Percentiles rank a stretch among this genome's conserved stretches.
phyloP scores from a whole-genome alignment of 2,888 invertebrate genomes.

The Pseudolycoriella hygida region DNA sequence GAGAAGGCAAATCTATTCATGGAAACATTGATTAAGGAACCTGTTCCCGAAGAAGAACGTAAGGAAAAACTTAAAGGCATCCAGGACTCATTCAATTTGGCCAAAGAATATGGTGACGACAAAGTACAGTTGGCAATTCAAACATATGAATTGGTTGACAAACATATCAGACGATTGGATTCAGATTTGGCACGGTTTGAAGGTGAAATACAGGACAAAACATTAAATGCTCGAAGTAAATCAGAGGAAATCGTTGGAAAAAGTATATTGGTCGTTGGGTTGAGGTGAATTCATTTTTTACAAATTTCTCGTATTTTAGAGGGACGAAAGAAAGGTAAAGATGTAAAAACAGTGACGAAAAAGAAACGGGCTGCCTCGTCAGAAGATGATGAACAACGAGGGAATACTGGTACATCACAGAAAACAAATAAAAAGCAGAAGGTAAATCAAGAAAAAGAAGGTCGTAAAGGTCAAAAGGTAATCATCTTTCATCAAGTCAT shows the following conservation, averaged over 20 bases:
- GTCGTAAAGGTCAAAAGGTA: slow-evolving; percentile 32
- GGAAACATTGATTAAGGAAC: slow-evolving; percentile 21
- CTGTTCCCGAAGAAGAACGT: slow-evolving; percentile 44
- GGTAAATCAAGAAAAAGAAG: slow-evolving; percentile 33
- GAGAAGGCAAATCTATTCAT: slow-evolving; percentile 36
- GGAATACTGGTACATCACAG: slow-evolving; percentile 18
- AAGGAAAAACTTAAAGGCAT: slow-evolving; percentile 72
- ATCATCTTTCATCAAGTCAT: slow-evolving; percentile 9
- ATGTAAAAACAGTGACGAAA: slow-evolving; percentile 37
- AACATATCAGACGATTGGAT: slow-evolving; percentile 89
- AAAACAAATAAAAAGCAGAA: slow-evolving; percentile 29
- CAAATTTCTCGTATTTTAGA: slow-evolving; percentile 25
- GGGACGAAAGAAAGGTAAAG: slow-evolving; percentile 51
- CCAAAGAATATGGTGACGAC: slow-evolving; percentile 91
- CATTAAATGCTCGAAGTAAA: slow-evolving; percentile 54
- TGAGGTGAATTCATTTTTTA: slow-evolving; percentile 1
- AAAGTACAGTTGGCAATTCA: slow-evolving; percentile 95
- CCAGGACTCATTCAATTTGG: slow-evolving; percentile 78
- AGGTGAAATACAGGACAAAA: slow-evolving; percentile 91
- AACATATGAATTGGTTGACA: slow-evolving; percentile 95
- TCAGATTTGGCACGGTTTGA: slow-evolving; percentile 93
- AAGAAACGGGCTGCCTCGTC: slow-evolving; percentile 32
- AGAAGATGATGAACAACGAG: slow-evolving; percentile 22
- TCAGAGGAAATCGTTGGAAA: slow-evolving; percentile 43
- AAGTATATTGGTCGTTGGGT: slow-evolving; percentile 27